These are phyloP conservation scores for Aratinga solstitialis DNA, from an alignment of 2,797 vertebrate genomes.

Conservation along the genomic window DNA sequence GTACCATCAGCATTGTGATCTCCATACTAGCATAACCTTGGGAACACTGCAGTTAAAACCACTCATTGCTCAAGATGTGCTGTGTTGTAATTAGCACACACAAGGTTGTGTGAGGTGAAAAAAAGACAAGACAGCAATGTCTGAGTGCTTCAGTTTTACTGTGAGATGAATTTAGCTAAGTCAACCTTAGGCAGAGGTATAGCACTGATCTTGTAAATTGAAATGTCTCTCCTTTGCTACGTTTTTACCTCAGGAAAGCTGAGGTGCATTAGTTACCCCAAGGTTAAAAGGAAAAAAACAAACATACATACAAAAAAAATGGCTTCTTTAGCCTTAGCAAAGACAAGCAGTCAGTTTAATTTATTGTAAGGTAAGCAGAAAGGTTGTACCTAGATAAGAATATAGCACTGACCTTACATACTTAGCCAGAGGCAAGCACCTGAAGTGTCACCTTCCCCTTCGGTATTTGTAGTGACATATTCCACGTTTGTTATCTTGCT, in stretches of 20 bases:
- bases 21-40: background rate
- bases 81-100: background rate
- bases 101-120: too few relatives aligned
- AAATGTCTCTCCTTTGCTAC: background rate
- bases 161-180: background rate
- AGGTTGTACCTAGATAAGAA: background rate
- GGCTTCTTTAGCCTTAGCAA: background rate
- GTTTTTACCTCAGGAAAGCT: background rate
- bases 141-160: background rate
- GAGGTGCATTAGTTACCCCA: background rate
- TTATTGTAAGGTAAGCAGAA: background rate
- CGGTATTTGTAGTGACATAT: background rate
- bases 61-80: background rate
- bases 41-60: background rate
- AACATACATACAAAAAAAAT: background rate
- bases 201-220: background rate
- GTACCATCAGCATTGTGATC: background rate
- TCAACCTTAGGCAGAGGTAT: background rate
- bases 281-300: background rate
- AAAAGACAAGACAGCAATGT: background rate
- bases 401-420: background rate
- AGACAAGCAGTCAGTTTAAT: conserved; percentile 1
- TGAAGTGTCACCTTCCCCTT: background rate
- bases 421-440: background rate
- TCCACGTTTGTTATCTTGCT: background rate